Base-by-base conservation (phyloP, 2,113 vertebrate species). In the Dinomys branickii region DNA sequence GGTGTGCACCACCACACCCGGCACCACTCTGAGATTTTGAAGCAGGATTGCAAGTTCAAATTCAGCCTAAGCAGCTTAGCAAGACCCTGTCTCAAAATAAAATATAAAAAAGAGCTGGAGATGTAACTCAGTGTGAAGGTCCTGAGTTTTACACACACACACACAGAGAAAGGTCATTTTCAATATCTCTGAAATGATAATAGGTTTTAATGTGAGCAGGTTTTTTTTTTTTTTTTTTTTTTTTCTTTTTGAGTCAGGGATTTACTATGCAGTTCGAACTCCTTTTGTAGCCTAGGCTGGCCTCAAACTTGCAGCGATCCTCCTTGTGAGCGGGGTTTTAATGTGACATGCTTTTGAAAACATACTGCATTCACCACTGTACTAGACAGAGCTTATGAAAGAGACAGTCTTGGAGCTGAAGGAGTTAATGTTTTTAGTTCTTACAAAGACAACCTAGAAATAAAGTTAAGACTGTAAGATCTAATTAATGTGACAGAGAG, bases 391-490 rank as follows among this genome's bases (percentile, higher is more conserved):
- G 16, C 47, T 41, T 78, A 28, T 77, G 47, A 88, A 71, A 92
- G 22, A 44, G 22, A 85, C 0, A 50, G 58, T 58, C 7, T 30
- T 59, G 26, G 58, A 91, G 41, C 47, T 38, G 35, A 94, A 80
- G 56, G 35, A 63, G 1, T 91, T 75, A 14, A 54, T 63, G 28
- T 93, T 84, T 26, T 67, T 81, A 82, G 35, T 47, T 63, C 35
- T 73, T 97, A 85, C 63, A 65, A 65, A 65, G 30, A 85, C 35
- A 13, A 63, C 59, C 13, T 58, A 75, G 81, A 71, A 92, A 94
- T 78, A 81, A 41, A 58, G 28, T 38, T 52, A 14, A 58, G 71
- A 2, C 38, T 96, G 88, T 81, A 44, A 38, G 16, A 65, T 10
- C 26, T 75, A 41, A 50, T 61, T 90, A 84, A 65, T 9, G 47